These are phyloP conservation scores for Eueremaeus valkanovi DNA, from an alignment of 2,888 invertebrate species.

Conservation along the genomic window DNA sequence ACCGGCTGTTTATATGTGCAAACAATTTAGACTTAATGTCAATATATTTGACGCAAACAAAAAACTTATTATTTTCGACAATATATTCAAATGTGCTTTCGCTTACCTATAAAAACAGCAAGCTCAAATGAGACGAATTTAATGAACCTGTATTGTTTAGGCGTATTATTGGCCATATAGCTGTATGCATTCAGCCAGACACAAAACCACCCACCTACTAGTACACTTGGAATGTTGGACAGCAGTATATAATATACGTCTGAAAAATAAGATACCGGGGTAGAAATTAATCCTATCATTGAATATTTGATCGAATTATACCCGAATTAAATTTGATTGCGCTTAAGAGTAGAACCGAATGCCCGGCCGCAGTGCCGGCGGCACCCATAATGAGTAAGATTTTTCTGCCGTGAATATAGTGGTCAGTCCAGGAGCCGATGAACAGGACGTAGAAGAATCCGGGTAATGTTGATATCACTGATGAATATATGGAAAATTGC, in stretches of 20 bases:
- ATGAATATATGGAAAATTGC: not conserved
- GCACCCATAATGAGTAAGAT: not conserved
- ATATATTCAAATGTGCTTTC: too few relatives aligned
- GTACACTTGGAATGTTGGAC: not conserved
- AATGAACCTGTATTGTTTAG: not conserved
- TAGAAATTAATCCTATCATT: too few relatives aligned
- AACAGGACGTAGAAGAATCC: slow-evolving; percentile 9
- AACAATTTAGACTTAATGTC: too few relatives aligned
- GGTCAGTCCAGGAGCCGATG: slow-evolving; percentile 31
- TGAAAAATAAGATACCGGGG: not conserved
- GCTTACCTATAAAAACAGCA: not conserved
- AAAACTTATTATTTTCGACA: too few relatives aligned
- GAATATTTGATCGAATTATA: not conserved
- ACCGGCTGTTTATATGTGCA: too few relatives aligned
- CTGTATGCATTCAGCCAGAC: slow-evolving; percentile 5
- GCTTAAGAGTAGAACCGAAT: not conserved
- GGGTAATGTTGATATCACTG: not conserved
- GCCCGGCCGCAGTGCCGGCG: not conserved
- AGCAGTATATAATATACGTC: slow-evolving; percentile 6
- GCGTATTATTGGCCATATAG: slow-evolving; percentile 10
- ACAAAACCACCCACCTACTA: not conserved
- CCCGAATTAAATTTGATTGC: not conserved
- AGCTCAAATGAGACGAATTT: slow-evolving; percentile 11
- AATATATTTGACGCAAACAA: too few relatives aligned
- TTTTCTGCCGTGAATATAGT: slow-evolving; percentile 3